phyloP scores from a whole-genome alignment of 2,113 vertebrate species.

The Centropristis striata region DNA sequence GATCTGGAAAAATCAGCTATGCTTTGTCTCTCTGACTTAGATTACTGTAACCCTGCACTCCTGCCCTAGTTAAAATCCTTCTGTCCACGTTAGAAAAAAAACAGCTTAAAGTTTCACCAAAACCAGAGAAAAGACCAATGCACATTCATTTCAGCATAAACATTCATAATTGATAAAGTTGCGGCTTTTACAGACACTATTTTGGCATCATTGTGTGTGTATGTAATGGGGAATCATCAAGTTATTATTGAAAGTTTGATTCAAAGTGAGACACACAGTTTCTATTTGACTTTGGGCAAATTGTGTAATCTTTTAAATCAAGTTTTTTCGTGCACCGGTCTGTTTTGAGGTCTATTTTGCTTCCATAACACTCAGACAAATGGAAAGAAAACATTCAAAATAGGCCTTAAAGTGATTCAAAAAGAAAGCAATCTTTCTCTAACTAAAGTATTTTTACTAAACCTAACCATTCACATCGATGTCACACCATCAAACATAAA shows the following conservation, averaged over 20 bases:
- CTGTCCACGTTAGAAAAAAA: slow-evolving; percentile 3
- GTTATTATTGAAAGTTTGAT: background rate
- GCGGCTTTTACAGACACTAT: background rate
- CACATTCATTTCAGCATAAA: background rate
- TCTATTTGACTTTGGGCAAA: no score
- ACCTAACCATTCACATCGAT: no score
- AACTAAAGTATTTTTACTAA: no score
- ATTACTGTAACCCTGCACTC: slow-evolving; percentile 19
- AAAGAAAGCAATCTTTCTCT: no score
- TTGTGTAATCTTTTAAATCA: no score
- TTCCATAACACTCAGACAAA: no score
- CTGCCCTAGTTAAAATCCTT: slow-evolving; percentile 18
- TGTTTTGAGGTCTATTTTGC: no score
- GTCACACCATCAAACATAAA: no score
- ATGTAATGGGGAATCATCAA: background rate
- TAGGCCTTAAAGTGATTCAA: no score
- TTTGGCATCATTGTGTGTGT: background rate
- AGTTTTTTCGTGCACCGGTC: no score
- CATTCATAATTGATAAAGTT: background rate
- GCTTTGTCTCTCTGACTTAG: background rate
- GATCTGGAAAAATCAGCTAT: slow-evolving; percentile 1
- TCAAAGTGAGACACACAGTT: no score
- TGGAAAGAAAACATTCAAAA: no score
- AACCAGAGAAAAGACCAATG: background rate
- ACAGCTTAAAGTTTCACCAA: slow-evolving; percentile 4